These are phyloP conservation scores for Chaetura pelagica DNA, from an alignment of 2,113 vertebrate genomes.

Conservation along the genomic window DNA sequence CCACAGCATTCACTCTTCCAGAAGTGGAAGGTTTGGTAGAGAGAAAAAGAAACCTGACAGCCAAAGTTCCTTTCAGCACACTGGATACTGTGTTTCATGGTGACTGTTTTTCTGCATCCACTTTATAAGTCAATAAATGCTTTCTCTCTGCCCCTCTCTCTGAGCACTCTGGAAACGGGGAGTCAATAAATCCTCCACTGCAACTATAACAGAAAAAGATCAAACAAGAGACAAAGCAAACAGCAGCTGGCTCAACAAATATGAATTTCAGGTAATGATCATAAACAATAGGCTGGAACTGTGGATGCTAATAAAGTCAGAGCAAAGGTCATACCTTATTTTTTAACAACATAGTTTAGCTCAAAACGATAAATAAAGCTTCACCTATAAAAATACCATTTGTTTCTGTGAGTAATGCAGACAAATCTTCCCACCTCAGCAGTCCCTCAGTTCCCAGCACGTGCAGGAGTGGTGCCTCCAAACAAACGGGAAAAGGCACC, in stretches of 20 bases:
- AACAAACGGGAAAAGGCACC: neutral
- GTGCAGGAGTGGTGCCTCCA: neutral
- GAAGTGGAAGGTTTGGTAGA: neutral
- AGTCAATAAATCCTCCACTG: neutral
- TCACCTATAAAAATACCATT: neutral
- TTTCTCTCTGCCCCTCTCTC: neutral
- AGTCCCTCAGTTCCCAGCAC: neutral
- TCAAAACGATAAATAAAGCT: neutral
- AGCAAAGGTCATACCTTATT: neutral
- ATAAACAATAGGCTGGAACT: constrained; percentile 3
- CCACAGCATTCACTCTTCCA: neutral
- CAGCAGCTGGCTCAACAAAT: constrained; percentile 16
- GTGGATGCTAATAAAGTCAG: neutral
- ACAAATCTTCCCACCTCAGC: neutral
- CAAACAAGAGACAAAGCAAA: constrained; percentile 31
- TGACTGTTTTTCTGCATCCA: neutral
- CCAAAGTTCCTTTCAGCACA: neutral
- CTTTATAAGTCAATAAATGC: neutral
- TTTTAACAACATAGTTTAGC: neutral
- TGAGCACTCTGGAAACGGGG: neutral
- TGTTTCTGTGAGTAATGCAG: neutral
- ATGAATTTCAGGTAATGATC: neutral
- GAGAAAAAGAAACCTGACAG: neutral
- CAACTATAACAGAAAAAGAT: neutral
- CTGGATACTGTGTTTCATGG: neutral